Evolutionary conservation across 2,888 invertebrate species (phyloP).

Genomic region (Deilephila elpenor): DNA sequence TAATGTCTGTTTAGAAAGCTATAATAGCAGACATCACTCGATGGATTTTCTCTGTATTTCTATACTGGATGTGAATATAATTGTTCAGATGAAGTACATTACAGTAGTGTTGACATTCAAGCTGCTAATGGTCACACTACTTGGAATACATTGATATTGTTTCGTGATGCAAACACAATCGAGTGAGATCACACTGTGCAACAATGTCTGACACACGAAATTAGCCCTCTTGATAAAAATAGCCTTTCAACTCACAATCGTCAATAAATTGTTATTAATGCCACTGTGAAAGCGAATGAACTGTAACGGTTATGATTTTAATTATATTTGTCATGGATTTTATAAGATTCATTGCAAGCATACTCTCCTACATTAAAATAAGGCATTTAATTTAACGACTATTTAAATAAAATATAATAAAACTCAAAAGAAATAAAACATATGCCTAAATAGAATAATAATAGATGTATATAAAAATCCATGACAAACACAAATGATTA

Average conservation of each 20-base stretch:
- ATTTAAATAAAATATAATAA: background rate
- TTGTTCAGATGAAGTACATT: background rate
- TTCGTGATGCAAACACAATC: slow-evolving; percentile 3
- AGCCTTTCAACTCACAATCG: slow-evolving; percentile 47
- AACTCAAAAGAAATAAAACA: background rate
- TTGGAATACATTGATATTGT: background rate
- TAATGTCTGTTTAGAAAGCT: slow-evolving; percentile 7
- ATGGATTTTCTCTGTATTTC: background rate
- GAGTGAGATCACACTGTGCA: slow-evolving; percentile 53
- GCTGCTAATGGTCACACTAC: background rate
- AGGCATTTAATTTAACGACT: slow-evolving; percentile 1
- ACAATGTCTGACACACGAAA: slow-evolving; percentile 58
- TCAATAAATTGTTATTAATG: slow-evolving; percentile 73
- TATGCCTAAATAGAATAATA: background rate
- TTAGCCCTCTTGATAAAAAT: slow-evolving; percentile 48
- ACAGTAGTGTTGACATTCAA: background rate
- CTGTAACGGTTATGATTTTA: slow-evolving; percentile 73
- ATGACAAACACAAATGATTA: slow-evolving; percentile 57
- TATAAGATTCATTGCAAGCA: slow-evolving; percentile 1
- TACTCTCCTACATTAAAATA: background rate
- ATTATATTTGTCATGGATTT: slow-evolving; percentile 40
- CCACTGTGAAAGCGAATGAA: slow-evolving; percentile 73
- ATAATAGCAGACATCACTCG: background rate
- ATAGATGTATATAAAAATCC: slow-evolving; percentile 40
- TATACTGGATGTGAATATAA: background rate